These are phyloP conservation scores for Odontophorus gujanensis DNA, from an alignment of 2,113 vertebrate species.

Conservation along the genomic window DNA sequence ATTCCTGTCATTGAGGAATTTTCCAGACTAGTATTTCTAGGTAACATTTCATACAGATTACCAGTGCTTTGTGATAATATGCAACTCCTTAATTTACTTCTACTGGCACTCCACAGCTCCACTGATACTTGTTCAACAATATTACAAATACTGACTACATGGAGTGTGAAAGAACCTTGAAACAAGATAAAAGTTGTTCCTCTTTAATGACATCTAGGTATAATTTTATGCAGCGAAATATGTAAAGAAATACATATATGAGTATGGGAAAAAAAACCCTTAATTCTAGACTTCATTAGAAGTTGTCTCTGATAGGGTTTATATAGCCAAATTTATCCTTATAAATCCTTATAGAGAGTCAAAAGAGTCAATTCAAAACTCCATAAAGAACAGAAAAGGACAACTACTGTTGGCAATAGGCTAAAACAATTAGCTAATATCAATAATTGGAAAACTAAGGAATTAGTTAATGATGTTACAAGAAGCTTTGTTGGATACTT, in stretches of 20 bases:
- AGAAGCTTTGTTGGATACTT: neutral
- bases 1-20: neutral
- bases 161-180: neutral
- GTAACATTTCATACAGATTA: neutral
- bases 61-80: neutral
- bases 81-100: neutral
- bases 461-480: neutral
- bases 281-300: neutral
- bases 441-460: constrained; percentile 19
- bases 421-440: constrained; percentile 33
- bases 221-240: neutral
- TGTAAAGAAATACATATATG: neutral
- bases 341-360: neutral
- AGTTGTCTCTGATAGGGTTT: neutral
- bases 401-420: neutral
- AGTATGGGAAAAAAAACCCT: neutral
- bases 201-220: neutral
- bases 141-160: neutral
- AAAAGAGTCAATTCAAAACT: neutral
- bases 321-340: neutral
- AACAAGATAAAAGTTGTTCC: neutral
- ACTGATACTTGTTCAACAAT: neutral
- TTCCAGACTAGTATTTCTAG: neutral
- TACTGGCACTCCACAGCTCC: neutral
- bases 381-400: neutral